A percentile compares a stretch with the other conserved stretches of the same genome.
Evolutionary conservation across 2,113 vertebrate species (phyloP).

Genomic region (Hydrolagus affinis): DNA sequence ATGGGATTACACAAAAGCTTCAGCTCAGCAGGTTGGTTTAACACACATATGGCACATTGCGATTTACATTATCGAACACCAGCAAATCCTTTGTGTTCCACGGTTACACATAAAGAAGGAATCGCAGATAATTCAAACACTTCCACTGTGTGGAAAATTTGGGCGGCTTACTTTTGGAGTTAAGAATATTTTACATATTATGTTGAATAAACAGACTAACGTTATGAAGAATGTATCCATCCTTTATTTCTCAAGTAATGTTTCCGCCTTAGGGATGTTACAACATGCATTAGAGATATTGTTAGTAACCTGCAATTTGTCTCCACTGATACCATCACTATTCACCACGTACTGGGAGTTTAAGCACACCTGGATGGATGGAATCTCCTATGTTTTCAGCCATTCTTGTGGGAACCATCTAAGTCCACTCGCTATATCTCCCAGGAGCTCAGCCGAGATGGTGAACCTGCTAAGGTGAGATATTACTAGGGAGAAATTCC

Average conservation of each 20-base stretch:
- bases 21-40: slow-evolving; percentile 29
- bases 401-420: too few relatives aligned
- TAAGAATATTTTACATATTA: not conserved
- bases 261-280: too few relatives aligned
- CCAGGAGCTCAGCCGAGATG: too few relatives aligned
- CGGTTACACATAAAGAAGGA: not conserved
- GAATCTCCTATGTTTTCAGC: too few relatives aligned
- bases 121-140: not conserved
- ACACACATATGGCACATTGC: slow-evolving; percentile 20
- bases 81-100: slow-evolving; percentile 19
- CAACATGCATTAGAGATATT: too few relatives aligned
- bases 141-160: not conserved
- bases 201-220: not conserved
- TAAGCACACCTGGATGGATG: too few relatives aligned
- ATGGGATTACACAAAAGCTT: slow-evolving; percentile 29
- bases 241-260: not conserved
- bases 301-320: too few relatives aligned
- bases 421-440: too few relatives aligned
- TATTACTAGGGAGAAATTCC: too few relatives aligned
- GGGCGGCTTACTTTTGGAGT: not conserved
- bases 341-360: too few relatives aligned
- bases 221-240: not conserved
- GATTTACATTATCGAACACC: slow-evolving; percentile 27
- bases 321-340: too few relatives aligned
- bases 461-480: too few relatives aligned